Conservation (phyloP, 1,140 invertebrate genomes). For the Drosophila repletoides region DNA sequence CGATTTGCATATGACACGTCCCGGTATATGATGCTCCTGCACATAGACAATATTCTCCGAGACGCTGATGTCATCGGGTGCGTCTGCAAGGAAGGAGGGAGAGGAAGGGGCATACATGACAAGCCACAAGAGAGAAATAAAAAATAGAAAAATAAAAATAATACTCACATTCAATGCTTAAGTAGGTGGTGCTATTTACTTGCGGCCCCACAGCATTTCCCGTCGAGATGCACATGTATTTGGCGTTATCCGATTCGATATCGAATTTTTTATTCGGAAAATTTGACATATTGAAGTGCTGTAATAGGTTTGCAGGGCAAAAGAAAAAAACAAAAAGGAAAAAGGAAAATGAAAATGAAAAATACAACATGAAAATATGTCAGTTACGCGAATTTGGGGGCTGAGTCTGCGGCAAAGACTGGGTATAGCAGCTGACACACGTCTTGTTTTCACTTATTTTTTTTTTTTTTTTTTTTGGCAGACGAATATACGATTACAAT, state of each 20-base stretch:
- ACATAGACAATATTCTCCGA: conserved; percentile 88
- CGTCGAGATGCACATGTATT: conserved; percentile 92
- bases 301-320: conserved; percentile 25
- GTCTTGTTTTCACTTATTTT: background rate
- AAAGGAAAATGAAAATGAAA: background rate
- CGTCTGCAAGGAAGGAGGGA: conserved; percentile 85
- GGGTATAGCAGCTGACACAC: conserved; percentile 13
- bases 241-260: conserved; percentile 89
- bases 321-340: conserved; percentile 16
- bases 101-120: no score
- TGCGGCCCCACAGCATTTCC: conserved; percentile 88
- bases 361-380: conserved; percentile 30
- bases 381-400: conserved; percentile 13
- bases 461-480: background rate
- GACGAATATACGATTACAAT: conserved; percentile 22
- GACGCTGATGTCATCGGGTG: conserved; percentile 92
- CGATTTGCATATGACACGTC: conserved; percentile 89
- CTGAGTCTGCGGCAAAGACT: background rate
- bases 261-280: conserved; percentile 91
- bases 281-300: conserved; percentile 88
- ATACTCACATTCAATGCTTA: conserved; percentile 94
- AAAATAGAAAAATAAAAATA: conserved; percentile 2
- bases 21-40: conserved; percentile 89
- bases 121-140: background rate
- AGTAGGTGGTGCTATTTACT: conserved; percentile 90